phyloP scores from a whole-genome alignment of 1,140 invertebrate genomes.

The Anoplophora glabripennis region DNA sequence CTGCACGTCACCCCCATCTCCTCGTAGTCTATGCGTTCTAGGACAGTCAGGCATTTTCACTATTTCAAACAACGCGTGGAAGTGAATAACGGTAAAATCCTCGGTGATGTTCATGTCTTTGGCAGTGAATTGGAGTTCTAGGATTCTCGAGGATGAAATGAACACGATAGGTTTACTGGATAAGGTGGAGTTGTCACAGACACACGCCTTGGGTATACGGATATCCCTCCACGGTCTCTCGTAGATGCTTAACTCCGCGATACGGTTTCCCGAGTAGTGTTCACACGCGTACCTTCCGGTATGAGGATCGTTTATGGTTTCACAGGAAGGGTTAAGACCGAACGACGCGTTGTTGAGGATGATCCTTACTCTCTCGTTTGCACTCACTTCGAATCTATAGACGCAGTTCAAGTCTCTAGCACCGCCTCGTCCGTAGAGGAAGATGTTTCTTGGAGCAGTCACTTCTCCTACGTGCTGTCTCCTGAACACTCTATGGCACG shows the following conservation, averaged over 20 bases:
- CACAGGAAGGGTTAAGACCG: conserved; percentile 62
- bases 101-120: conserved; percentile 64
- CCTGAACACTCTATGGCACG: conserved; percentile 57
- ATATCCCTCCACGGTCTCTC: conserved; percentile 66
- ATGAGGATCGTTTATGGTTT: conserved; percentile 68
- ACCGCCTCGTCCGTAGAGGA: conserved; percentile 74
- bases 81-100: conserved; percentile 67
- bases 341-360: conserved; percentile 70
- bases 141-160: conserved; percentile 59
- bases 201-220: conserved; percentile 60
- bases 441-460: conserved; percentile 68
- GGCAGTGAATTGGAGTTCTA: conserved; percentile 63
- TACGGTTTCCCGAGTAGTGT: conserved; percentile 54
- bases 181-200: conserved; percentile 67
- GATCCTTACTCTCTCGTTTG: conserved; percentile 62
- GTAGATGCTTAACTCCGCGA: conserved; percentile 59
- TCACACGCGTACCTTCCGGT: conserved; percentile 56
- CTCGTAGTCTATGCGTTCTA: conserved; percentile 60
- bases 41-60: conserved; percentile 63
- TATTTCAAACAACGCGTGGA: conserved; percentile 66
- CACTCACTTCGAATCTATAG: conserved; percentile 68
- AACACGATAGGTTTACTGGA: conserved; percentile 58
- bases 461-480: conserved; percentile 60
- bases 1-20: conserved; percentile 61
- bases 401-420: conserved; percentile 69